Base-by-base conservation (phyloP, 2,797 vertebrate species). In the Buphagus erythrorhynchus region DNA sequence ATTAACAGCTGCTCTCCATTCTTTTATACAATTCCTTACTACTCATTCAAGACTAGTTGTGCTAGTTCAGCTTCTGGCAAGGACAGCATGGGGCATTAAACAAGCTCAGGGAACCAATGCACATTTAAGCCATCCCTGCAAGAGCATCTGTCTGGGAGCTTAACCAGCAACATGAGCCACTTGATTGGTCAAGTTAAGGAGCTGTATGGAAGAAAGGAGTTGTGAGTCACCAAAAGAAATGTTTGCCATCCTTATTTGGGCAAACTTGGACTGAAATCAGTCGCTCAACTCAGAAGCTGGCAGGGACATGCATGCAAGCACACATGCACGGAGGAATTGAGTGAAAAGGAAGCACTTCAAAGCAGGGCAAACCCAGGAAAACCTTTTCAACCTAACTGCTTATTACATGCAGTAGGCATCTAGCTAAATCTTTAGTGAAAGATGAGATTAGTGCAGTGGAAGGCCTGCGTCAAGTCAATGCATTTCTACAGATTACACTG, bases 261-360 rank as follows among this genome's bases (percentile, higher is more conserved):
- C 35, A 62, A 69, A 29, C 22, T 42, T 73, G 26, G 14, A 7
- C n/a, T 84, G 43, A 80, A 73, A 63, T 57, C 42, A 65, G 11
- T 12, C 0, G 0, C 19, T 51, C 5, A 35, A 0, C 19, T 79
- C 51, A 52, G 68, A 76, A 73, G 11, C 31, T n/a, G 55, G 7
- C 51, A 69, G 42, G 46, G 17, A 33, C 29, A 40, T 35, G 25
- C 0, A 0, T 22, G 13, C 2, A 1, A 24, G 28, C 28, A 54
- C 40, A 45, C 5, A 29, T 31, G 31, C 25, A 33, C 22, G 33
- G 49, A 61, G 4, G 63, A 88, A 33, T n/a, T 59, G 13, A 55
- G 14, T 48, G n/a, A 51, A 48, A 58, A 73, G 25, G 59, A 90
- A 67, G 4, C 16, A 36, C 14, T 26, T 62, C 35, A 63, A 63